Base-by-base conservation (phyloP, 2,888 invertebrate species). In the Agriopis marginaria region DNA sequence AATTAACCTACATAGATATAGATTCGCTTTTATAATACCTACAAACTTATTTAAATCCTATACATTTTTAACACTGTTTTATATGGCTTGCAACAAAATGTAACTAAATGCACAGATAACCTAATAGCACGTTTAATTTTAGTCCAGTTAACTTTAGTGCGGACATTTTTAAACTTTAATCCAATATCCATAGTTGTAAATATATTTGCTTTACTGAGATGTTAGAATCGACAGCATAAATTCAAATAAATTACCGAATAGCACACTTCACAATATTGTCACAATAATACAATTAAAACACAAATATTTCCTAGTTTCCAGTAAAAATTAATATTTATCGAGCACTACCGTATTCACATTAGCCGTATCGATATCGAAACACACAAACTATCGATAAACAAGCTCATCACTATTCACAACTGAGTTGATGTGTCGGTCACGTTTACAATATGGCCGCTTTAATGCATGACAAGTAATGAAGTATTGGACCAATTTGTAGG, bases 381-480 rank as follows among this genome's bases (percentile, higher is more conserved):
- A 60, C 44, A 54, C 39, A 44, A 66, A 50, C 23, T 59, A 60
- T 58, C 51, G 54, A 55, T 11, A 63, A 50, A 11, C 55, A 56
- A 63, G 54, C 58, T 10, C 53, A 51, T 54, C 49, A 63, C 66
- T 66, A 63, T 56, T n/a, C 44, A 54, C 51, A 45, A 39, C 75
- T 77, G 61, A 68, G 75, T 69, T 75, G 73, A 71, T 73, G 83
- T 77, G 79, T 80, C 72, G 75, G 77, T 82, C 86, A 87, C 86
- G 85, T 86, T 77, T 75, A 75, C 81, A 75, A 83, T 82, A 80
- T 82, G 79, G 76, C 78, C 69, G 79, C 80, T 74, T 82, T 85
- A 84, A 84, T 84, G 82, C 82, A 85, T 82, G 81, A 77, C 79
- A 80, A 80, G 82, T 83, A 85, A 85, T 81, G 79, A 82, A 76